Conservation (phyloP, 2,797 vertebrate genomes). For the Manis javanica region DNA sequence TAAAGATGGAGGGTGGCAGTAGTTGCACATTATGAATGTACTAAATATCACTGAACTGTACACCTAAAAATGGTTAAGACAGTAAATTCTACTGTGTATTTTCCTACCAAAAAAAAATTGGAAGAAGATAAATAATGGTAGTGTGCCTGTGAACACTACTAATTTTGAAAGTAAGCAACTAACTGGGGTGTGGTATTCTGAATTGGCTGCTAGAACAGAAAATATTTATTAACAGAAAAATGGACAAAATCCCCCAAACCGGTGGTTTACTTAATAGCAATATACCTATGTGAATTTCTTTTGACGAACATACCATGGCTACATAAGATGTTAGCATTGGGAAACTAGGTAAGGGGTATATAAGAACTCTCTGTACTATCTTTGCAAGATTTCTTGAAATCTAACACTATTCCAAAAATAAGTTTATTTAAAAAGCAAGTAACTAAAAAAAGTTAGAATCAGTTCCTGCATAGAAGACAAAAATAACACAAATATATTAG, state of each 20-base stretch:
- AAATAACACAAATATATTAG: background rate
- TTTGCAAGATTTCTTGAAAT: background rate
- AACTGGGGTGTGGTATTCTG: background rate
- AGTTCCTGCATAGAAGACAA: background rate
- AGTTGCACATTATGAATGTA: too few relatives aligned
- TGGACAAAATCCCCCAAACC: background rate
- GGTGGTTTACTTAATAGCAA: background rate
- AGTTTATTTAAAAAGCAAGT: background rate
- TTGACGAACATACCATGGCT: background rate
- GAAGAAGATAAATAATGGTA: background rate
- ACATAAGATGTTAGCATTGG: background rate
- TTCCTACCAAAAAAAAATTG: background rate
- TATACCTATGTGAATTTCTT: background rate
- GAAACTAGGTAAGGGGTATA: background rate
- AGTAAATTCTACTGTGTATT: background rate
- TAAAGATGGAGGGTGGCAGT: background rate
- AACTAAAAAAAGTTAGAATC: background rate
- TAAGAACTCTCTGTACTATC: background rate
- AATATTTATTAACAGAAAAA: background rate
- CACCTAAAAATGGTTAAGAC: background rate
- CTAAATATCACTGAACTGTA: background rate
- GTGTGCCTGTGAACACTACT: background rate
- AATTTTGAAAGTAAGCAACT: background rate
- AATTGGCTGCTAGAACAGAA: background rate
- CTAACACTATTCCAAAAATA: conserved; percentile 8